Evolutionary conservation across 2,113 vertebrate species (phyloP).

Genomic region (Ardeotis arabs): DNA sequence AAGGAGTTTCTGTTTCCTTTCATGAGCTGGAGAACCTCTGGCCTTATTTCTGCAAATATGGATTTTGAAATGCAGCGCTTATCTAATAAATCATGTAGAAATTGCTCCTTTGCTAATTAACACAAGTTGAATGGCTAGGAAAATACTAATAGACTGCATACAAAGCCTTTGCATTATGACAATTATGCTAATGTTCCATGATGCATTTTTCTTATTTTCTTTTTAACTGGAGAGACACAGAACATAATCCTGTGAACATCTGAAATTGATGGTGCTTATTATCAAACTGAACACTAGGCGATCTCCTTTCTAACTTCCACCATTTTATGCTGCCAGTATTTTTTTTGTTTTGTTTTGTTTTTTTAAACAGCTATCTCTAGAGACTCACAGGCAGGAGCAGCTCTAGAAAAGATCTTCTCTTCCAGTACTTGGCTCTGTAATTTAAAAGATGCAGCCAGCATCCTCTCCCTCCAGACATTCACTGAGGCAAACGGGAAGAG

Average conservation of each 20-base stretch:
- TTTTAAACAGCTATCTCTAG: constrained; percentile 30
- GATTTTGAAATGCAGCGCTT: not conserved
- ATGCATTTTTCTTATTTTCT: constrained; percentile 43
- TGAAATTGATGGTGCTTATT: constrained; percentile 7
- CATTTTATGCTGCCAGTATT: not conserved
- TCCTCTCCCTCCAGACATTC: not conserved
- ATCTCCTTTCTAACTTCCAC: constrained; percentile 1
- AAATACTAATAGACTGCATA: constrained; percentile 32
- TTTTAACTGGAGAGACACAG: constrained; percentile 39
- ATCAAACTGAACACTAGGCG: constrained; percentile 20
- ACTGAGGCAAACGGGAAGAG: not conserved
- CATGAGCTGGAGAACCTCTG: not conserved
- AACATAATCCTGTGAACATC: constrained; percentile 21
- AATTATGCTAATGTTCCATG: constrained; percentile 54
- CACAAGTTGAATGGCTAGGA: not conserved
- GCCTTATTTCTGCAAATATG: not conserved
- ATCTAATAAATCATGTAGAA: constrained; percentile 37
- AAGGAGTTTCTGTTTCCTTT: not conserved
- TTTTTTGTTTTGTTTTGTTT: constrained; percentile 47
- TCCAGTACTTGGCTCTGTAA: not conserved
- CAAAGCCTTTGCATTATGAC: constrained; percentile 18
- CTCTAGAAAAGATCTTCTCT: constrained; percentile 28
- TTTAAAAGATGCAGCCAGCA: constrained; percentile 16
- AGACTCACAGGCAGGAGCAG: constrained; percentile 7
- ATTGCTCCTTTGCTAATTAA: constrained; percentile 57